A percentile compares a stretch with the other conserved stretches of the same genome.
phyloP scores from a whole-genome alignment of 1,140 invertebrate genomes.

The Leucophenga varia region DNA sequence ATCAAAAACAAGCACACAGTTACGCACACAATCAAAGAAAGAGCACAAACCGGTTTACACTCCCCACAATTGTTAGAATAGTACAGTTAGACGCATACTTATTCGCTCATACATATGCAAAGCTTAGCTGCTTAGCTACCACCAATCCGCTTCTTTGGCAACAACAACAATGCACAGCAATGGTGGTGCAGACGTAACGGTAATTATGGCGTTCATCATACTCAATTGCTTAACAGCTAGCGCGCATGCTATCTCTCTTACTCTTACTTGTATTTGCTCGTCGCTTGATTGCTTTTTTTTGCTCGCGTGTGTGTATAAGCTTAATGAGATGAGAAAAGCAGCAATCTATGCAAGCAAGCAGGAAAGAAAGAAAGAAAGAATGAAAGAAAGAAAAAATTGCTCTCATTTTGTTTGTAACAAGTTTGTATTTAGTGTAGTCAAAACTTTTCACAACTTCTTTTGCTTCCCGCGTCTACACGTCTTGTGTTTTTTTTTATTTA shows the following conservation, averaged over 20 bases:
- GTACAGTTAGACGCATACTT: conserved; percentile 12
- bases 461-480: background rate
- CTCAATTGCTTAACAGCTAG: too few relatives aligned
- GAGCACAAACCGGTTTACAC: too few relatives aligned
- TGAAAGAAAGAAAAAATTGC: conserved; percentile 12
- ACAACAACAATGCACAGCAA: conserved; percentile 49
- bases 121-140: conserved; percentile 18
- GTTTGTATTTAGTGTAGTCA: conserved; percentile 53
- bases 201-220: conserved; percentile 56
- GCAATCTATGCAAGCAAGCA: conserved; percentile 10
- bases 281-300: background rate
- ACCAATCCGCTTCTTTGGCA: conserved; percentile 35
- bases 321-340: too few relatives aligned
- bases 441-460: conserved; percentile 46
- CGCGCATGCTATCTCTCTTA: too few relatives aligned
- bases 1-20: too few relatives aligned
- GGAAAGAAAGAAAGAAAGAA: conserved; percentile 1
- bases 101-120: conserved; percentile 10
- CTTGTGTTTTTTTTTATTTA: conserved; percentile 27
- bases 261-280: background rate
- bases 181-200: conserved; percentile 55
- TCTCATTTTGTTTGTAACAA: conserved; percentile 48
- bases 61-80: too few relatives aligned
- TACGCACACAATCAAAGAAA: too few relatives aligned
- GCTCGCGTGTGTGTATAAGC: conserved; percentile 4